phyloP scores from a whole-genome alignment of 2,113 vertebrate species.

The Brevimyrus niger region DNA sequence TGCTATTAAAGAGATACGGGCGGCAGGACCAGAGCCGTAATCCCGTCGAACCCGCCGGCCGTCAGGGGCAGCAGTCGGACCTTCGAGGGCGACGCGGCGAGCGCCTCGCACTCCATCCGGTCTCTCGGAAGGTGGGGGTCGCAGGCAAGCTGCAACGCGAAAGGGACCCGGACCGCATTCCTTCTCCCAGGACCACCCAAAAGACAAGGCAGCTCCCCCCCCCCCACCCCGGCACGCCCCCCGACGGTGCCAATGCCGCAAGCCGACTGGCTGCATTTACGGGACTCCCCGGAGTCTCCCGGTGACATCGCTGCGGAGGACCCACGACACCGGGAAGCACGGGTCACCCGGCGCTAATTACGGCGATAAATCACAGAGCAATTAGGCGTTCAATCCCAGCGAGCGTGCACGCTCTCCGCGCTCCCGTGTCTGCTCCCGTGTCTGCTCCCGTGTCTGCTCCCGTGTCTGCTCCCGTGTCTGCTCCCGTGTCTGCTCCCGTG shows the following conservation, averaged over 20 bases:
- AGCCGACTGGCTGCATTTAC: background rate
- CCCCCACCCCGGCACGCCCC: no score
- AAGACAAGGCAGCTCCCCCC: background rate
- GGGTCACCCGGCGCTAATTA: background rate
- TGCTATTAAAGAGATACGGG: background rate
- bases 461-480: background rate
- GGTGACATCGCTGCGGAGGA: background rate
- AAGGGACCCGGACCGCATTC: background rate
- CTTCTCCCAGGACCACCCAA: background rate
- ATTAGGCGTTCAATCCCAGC: background rate
- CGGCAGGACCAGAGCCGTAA: background rate
- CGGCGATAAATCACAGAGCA: background rate
- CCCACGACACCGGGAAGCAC: background rate
- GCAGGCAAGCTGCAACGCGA: background rate
- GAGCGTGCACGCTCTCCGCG: background rate
- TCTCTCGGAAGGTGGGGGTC: background rate
- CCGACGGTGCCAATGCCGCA: background rate
- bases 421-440: background rate
- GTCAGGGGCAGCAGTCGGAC: background rate
- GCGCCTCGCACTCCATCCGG: background rate
- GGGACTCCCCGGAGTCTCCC: background rate
- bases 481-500: no score
- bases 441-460: no score
- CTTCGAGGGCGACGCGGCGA: background rate
- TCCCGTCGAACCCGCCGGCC: background rate